Evolutionary conservation across 2,797 vertebrate species (phyloP), one percentile per base, ranked within the genome.

Genomic region (Sebastes taczanowskii): DNA sequence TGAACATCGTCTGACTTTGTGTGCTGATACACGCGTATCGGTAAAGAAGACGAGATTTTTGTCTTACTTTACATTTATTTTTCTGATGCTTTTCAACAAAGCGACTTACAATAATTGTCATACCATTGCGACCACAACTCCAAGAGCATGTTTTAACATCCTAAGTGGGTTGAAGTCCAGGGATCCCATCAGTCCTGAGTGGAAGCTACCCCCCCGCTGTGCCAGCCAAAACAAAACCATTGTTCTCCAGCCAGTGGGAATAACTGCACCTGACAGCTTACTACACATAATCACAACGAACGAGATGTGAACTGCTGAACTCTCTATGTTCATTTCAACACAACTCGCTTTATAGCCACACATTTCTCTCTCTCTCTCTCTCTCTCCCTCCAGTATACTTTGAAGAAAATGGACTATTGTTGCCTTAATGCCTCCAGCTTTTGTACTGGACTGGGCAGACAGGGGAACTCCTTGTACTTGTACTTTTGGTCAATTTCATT

Each of bases 161-260:
- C 63, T 34, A 63, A 66, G 60, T 55, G 67, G 63, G 42, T 80
- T 81, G 27, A 22, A 70, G 60, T 52, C 18, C 13, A 29, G 66
- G 71, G 62, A 85, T 81, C 90, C 78, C 78, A 77, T 85, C 71
- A 52, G 59, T 55, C 49, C 60, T 25, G 61, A 69, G 65, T 73
- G 63, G 77, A 76, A 66, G 56, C 56, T 4, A 23, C 49, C 58
- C 64, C 64, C 90, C 76, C 5, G 55, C 91, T 91, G 86, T 3
- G 82, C 38, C 83, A 90, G 91, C 77, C 86, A 87, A 70, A 86
- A 90, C 89, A 90, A 90, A 74, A 73, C 71, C 59, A 85, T 90
- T 92, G 85, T 91, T 89, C 90, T 90, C 75, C 60, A 86, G 23
- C 64, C 58, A 67, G 77, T 78, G 74, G 82, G 78, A 84, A 78